Percentiles rank a stretch among this genome's conserved stretches.
These are phyloP conservation scores for Scytalopus superciliaris DNA, from an alignment of 2,113 vertebrate genomes.

Conservation along the genomic window DNA sequence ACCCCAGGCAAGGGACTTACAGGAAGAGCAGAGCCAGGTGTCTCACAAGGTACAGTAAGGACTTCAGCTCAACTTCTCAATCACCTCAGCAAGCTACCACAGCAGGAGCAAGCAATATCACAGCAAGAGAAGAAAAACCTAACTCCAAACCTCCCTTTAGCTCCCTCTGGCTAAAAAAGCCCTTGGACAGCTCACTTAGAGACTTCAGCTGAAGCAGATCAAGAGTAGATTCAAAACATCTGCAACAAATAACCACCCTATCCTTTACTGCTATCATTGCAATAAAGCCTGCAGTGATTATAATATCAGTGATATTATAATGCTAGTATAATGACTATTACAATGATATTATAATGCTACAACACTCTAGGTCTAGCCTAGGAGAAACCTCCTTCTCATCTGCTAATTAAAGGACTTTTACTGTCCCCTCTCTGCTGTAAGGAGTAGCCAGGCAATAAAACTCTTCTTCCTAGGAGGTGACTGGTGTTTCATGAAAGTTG, in stretches of 20 bases:
- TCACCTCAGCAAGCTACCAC: not conserved
- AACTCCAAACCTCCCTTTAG: not conserved
- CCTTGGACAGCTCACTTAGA: too few species aligned
- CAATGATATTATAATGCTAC: not conserved
- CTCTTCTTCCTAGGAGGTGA: not conserved
- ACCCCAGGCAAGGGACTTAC: not conserved
- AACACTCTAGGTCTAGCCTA: not conserved
- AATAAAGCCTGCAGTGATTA: not conserved
- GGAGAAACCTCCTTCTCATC: not conserved
- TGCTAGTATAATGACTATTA: too few species aligned
- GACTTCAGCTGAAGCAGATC: not conserved
- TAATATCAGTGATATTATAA: not conserved
- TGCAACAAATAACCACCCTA: not conserved
- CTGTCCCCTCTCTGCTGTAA: not conserved
- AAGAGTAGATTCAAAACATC: not conserved
- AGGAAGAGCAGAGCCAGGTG: not conserved
- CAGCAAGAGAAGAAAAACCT: not conserved
- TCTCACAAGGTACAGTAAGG: not conserved
- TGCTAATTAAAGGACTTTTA: not conserved
- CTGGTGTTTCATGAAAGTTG: not conserved
- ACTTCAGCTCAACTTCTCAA: not conserved
- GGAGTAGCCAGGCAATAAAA: not conserved
- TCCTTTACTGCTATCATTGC: not conserved
- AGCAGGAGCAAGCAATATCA: not conserved
- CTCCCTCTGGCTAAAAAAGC: not conserved